A percentile compares a stretch with the other conserved stretches of the same genome.
Evolutionary conservation across 2,888 invertebrate genomes (phyloP).

Genomic region (Didymodactylos carnosus): DNA sequence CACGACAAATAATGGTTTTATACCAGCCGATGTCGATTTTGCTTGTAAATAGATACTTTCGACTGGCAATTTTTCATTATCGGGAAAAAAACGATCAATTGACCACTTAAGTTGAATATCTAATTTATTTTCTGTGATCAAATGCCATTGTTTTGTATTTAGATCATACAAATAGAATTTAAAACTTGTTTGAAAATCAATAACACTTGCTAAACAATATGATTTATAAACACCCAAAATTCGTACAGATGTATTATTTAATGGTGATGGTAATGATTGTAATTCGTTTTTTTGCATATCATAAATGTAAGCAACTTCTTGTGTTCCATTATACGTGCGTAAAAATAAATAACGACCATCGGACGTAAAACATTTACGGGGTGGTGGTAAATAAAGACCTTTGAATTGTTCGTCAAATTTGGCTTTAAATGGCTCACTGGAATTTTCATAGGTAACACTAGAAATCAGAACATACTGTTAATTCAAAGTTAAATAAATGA

Average conservation of each 20-base stretch:
- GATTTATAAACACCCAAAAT: no score
- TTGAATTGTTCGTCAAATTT: not conserved
- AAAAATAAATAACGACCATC: not conserved
- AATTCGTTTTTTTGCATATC: no score
- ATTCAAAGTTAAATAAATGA: no score
- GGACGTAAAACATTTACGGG: not conserved
- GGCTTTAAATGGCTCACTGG: not conserved
- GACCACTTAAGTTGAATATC: not conserved
- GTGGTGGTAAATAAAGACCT: not conserved
- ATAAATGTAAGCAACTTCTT: not conserved
- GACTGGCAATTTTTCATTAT: not conserved
- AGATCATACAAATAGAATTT: no score
- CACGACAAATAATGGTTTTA: not conserved
- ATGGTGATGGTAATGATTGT: no score
- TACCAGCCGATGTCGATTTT: no score
- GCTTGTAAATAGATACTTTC: not conserved
- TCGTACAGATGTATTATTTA: no score
- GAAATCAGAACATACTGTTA: no score
- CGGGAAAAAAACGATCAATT: not conserved
- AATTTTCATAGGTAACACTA: not conserved
- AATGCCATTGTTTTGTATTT: no score
- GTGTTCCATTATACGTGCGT: not conserved
- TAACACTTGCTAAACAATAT: no score
- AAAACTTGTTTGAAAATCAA: no score
- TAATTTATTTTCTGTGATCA: no score